Conservation (phyloP, 2,888 invertebrate species). For the Eupsilia transversa region DNA sequence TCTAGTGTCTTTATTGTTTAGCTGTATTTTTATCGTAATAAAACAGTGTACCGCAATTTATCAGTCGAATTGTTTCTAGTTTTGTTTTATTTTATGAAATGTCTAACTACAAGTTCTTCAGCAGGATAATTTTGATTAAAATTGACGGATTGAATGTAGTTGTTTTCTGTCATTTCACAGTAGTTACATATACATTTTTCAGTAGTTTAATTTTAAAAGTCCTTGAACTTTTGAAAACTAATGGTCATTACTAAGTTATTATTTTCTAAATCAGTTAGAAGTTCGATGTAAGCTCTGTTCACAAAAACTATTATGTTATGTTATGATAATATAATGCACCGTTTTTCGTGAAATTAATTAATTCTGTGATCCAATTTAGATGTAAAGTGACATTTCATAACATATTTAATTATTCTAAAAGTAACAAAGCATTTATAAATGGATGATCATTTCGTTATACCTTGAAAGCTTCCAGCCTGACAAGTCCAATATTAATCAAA, state of each 20-base stretch:
- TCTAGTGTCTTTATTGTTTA: constrained; percentile 63
- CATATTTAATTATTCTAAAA: constrained; percentile 66
- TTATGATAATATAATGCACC: too few relatives aligned
- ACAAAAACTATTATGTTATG: background rate
- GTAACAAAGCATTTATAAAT: constrained; percentile 61
- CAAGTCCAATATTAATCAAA: constrained; percentile 88
- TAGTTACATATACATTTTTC: too few relatives aligned
- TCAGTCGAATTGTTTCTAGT: background rate
- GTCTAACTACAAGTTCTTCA: background rate
- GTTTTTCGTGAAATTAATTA: constrained; percentile 27
- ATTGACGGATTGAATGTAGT: background rate
- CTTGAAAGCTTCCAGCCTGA: constrained; percentile 79
- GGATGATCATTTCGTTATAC: constrained; percentile 75
- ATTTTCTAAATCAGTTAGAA: background rate
- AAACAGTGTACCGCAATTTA: constrained; percentile 39
- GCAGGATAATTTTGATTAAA: background rate
- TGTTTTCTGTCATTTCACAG: background rate
- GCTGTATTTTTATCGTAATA: constrained; percentile 54
- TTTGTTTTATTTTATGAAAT: background rate
- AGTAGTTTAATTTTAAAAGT: background rate
- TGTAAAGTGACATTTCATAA: constrained; percentile 39
- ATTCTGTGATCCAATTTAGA: constrained; percentile 23
- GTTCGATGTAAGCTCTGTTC: background rate
- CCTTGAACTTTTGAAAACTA: background rate
- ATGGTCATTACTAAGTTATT: background rate